Base-by-base conservation (phyloP, 1,140 invertebrate species). In the Choristoneura fumiferana region DNA sequence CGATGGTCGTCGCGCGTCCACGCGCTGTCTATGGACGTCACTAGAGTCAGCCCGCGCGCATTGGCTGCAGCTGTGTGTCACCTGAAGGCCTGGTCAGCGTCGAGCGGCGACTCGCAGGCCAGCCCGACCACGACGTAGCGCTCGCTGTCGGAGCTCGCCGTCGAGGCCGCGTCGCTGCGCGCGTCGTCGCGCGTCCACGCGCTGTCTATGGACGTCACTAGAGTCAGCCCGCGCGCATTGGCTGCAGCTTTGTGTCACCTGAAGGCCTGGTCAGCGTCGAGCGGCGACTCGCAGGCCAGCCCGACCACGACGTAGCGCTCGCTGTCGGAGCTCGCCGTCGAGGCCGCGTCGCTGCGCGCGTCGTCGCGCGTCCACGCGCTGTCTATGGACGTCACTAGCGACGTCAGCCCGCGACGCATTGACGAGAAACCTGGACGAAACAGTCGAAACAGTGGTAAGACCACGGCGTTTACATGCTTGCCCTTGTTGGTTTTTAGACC, bases 131-230 rank as follows among this genome's bases (percentile, higher is more conserved):
- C 90, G 6, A 95, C 91, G 73, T 93, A 95, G 68, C 94, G 93
- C 65, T 96, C 95, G 65, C 94, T 95, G 79, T 96, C 95, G 0
- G 94, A 95, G 69, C 94, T 95, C n/a, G 93, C 92, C 62, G 95
- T 95, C 61, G 94, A 95, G 58, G 93, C 91, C 4, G 87, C 84
- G 75, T 90, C 89, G 73, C 95, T 94, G 66, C 93, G 93, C n/a
- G 89, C 86, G 73, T 95, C 95, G 72, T 95, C 94, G 0, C 93
- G 92, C 1, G 92, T 92, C 17, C 96, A 79, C 3, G 94, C 94
- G 12, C 94, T 95, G 84, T 96, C 95, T 45, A 96, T 92, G 4
- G 94, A 95, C 35, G 94, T 95, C 91, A 95, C 95, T 15, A 96
- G 91, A n/a, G n/a, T n/a, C n/a, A 29, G 22, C 6, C 22, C 22